Evolutionary conservation across 2,797 vertebrate genomes (phyloP).

Genomic region (Sebastes hubbsi): DNA sequence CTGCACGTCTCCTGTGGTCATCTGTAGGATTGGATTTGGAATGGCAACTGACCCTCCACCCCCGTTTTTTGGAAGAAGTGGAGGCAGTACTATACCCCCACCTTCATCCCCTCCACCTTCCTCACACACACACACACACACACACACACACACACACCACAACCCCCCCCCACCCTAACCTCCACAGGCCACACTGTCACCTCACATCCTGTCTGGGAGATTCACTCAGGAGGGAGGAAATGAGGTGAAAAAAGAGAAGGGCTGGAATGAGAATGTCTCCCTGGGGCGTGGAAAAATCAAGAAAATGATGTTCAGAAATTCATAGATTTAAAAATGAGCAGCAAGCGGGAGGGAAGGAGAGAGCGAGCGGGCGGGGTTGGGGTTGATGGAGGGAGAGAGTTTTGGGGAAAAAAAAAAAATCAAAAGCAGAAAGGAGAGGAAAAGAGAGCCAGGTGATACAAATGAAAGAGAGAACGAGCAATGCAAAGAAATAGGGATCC

Average conservation of each 20-base stretch:
- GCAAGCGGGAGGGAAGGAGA: conserved; percentile 57
- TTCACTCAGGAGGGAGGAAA: conserved; percentile 77
- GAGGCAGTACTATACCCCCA: neutral
- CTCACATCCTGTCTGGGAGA: conserved; percentile 73
- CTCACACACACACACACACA: neutral
- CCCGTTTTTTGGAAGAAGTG: neutral
- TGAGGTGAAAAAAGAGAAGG: conserved; percentile 77
- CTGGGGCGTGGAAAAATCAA: conserved; percentile 79
- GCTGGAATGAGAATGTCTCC: conserved; percentile 80
- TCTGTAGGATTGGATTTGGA: conserved; percentile 58
- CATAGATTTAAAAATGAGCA: conserved; percentile 86
- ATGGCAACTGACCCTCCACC: conserved; percentile 35
- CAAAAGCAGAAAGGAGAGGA: conserved; percentile 13
- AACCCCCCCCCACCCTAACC: conserved; percentile 44
- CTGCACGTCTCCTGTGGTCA: conserved; percentile 42
- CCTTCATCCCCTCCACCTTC: neutral
- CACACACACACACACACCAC: neutral
- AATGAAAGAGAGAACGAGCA: conserved; percentile 15
- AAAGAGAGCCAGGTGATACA: conserved; percentile 6
- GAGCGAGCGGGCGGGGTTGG: neutral
- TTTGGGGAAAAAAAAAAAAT: neutral
- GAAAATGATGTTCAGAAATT: conserved; percentile 86
- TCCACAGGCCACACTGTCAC: conserved; percentile 68
- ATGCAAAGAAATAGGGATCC: conserved; percentile 25
- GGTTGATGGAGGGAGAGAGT: neutral